Evolutionary conservation across 2,113 vertebrate genomes (phyloP).

Genomic region (Osmerus eperlanus): DNA sequence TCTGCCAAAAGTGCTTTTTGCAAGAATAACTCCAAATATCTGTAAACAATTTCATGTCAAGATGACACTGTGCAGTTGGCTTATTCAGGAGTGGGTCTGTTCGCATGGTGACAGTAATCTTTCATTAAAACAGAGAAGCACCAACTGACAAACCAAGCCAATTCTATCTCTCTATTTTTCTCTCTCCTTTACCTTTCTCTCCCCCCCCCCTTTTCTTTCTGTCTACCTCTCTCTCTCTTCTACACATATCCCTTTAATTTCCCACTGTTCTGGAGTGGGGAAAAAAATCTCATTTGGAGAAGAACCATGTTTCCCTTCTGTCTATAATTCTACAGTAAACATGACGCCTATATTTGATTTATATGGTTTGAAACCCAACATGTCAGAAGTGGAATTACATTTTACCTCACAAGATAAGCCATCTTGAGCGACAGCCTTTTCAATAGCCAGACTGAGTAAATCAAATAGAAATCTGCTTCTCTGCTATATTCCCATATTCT

Average conservation of each 20-base stretch:
- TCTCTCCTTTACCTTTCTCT: not conserved
- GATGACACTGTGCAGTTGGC: constrained; percentile 32
- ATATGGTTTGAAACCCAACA: constrained; percentile 35
- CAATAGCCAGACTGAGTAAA: constrained; percentile 46
- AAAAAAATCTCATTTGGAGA: constrained; percentile 33
- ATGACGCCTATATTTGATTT: constrained; percentile 48
- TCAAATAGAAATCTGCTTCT: constrained; percentile 52
- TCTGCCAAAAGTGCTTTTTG: constrained; percentile 38
- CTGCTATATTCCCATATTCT: constrained; percentile 43
- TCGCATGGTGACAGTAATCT: constrained; percentile 34
- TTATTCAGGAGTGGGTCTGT: constrained; percentile 19
- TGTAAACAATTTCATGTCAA: constrained; percentile 37
- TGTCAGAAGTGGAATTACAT: constrained; percentile 35
- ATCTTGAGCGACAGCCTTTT: constrained; percentile 43
- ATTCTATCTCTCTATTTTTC: not conserved
- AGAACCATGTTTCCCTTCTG: constrained; percentile 18
- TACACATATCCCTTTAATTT: constrained; percentile 27
- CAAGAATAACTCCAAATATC: constrained; percentile 49
- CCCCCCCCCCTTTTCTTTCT: not conserved
- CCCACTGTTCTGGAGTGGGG: constrained; percentile 24
- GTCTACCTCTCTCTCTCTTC: not conserved
- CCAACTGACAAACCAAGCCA: constrained; percentile 11
- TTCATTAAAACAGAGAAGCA: constrained; percentile 42
- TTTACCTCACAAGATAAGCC: constrained; percentile 42
- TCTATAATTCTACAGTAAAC: constrained; percentile 39